Percentiles rank a stretch among this genome's conserved stretches.
phyloP scores from a whole-genome alignment of 2,797 vertebrate species.

The Menidia menidia region DNA sequence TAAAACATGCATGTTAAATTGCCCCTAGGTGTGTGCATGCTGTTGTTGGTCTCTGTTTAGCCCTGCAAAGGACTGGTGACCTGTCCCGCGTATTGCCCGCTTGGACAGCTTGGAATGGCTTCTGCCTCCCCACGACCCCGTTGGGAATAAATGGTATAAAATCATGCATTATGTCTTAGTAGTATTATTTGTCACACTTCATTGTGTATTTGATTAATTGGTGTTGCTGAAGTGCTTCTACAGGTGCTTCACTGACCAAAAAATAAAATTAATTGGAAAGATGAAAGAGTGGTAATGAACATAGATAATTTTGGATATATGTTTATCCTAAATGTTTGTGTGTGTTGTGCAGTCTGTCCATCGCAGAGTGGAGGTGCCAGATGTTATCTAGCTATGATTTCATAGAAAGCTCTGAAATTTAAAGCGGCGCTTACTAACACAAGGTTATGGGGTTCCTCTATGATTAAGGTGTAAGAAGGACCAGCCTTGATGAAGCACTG shows the following conservation, averaged over 20 bases:
- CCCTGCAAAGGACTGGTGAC: no score
- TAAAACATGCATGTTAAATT: no score
- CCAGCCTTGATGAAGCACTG: conserved; percentile 28
- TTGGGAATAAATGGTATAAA: no score
- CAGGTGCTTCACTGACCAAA: conserved; percentile 37
- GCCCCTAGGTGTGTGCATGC: no score
- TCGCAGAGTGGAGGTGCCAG: conserved; percentile 69
- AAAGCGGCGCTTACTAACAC: conserved; percentile 47
- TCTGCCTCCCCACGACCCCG: no score
- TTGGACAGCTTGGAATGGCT: no score
- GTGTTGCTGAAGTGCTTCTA: conserved; percentile 35
- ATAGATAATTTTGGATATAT: conserved; percentile 27
- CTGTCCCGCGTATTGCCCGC: background rate
- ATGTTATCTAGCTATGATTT: conserved; percentile 42
- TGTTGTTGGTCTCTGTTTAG: no score
- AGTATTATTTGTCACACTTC: background rate
- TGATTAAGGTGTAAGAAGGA: conserved; percentile 52
- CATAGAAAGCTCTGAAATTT: conserved; percentile 58
- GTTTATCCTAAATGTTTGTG: conserved; percentile 10
- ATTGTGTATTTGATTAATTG: conserved; percentile 3
- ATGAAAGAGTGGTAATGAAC: conserved; percentile 34
- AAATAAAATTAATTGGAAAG: conserved; percentile 25
- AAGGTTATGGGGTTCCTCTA: conserved; percentile 55
- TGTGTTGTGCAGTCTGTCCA: conserved; percentile 31
- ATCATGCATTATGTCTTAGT: background rate